Evolutionary conservation across 2,888 invertebrate genomes (phyloP), one percentile per base, ranked within the genome.

Genomic region (Crepidodera aurea): DNA sequence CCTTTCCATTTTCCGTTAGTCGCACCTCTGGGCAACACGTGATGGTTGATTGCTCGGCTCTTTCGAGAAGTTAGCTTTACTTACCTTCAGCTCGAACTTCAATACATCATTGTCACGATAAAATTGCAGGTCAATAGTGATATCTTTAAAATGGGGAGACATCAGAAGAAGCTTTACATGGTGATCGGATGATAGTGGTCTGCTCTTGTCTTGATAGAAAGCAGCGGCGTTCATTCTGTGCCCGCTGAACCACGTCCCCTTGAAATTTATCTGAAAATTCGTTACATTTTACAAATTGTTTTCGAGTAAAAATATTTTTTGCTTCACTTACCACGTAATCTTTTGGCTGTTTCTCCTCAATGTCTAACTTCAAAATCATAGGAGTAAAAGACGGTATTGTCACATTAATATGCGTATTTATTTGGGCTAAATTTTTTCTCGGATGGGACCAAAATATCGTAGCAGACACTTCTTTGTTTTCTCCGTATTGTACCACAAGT

Each of bases 161-260:
- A 87, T 88, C 0, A 91, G 81, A 3, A 89, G 78, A 6, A 92
- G 77, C 74, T 93, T 93, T 1, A 78, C 62, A 57, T 92, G 77
- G 51, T 86, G 85, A 69, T 87, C 87, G 13, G 87, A 86, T 65
- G 86, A 79, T 15, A 86, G 84, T 0, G 86, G 82, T 2, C 87
- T 86, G 0, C 91, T 92, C 71, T 87, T 87, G 77, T 93, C 92
- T 69, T 88, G 87, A 76, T 93, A 93, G 1, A 87, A 83, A 0
- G 92, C 93, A 67, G 87, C 87, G 1, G 89, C 82, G 40, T 87
- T 87, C 66, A 91, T 83, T 66, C 87, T 89, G 66, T 89, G 87
- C 1, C 91, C 92, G 44, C 91, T 92, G 77, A 93, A 93, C 93
- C 93, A 93, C 0, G 90, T 85, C 0, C 91, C 92, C 22, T 84